phyloP scores from a whole-genome alignment of 2,888 invertebrate species.

The Philaethria dido region DNA sequence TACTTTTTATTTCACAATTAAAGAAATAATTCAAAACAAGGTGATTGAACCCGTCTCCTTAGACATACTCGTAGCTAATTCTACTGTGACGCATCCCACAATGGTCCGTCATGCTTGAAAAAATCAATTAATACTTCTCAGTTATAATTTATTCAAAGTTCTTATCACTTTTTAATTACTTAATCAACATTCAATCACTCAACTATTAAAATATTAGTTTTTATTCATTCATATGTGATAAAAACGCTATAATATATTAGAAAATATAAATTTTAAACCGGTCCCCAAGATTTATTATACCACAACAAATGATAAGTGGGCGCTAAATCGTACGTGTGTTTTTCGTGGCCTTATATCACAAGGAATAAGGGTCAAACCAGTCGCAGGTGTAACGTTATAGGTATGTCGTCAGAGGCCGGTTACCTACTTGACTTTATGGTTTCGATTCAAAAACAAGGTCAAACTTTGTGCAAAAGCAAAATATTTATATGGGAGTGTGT shows the following conservation, averaged over 20 bases:
- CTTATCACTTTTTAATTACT: neutral
- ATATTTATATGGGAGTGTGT: conserved; percentile 16
- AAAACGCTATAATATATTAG: neutral
- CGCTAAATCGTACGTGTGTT: neutral
- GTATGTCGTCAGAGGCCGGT: conserved; percentile 19
- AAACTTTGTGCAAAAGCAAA: conserved; percentile 7
- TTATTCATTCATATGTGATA: neutral
- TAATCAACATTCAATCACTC: neutral
- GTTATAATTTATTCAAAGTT: neutral
- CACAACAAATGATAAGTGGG: conserved; percentile 23
- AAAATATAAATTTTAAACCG: conserved; percentile 8
- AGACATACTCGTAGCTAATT: neutral
- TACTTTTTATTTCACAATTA: neutral
- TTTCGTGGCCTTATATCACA: conserved; percentile 1
- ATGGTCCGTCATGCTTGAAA: neutral
- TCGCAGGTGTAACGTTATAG: neutral
- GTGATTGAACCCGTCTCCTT: neutral
- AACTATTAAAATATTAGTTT: conserved; percentile 2
- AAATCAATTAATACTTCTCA: neutral
- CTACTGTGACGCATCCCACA: neutral
- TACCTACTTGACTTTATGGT: conserved; percentile 26
- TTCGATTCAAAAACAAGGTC: conserved; percentile 24
- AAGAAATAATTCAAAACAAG: neutral
- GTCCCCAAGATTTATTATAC: conserved; percentile 22
- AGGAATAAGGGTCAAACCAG: conserved; percentile 9